phyloP scores from a whole-genome alignment of 1,140 invertebrate species.

The Zophobas morio region DNA sequence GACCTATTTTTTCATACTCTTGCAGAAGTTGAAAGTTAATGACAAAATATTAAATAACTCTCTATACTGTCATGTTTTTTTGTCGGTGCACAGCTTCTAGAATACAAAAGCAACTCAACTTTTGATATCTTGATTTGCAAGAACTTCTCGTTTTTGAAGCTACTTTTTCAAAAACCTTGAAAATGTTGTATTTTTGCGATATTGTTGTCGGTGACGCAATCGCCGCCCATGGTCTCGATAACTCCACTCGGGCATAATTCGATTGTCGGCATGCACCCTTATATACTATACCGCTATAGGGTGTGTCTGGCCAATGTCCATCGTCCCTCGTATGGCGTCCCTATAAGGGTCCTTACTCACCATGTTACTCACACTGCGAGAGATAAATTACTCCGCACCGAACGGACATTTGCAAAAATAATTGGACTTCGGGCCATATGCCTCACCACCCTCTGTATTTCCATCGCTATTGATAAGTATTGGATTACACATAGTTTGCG shows the following conservation, averaged over 20 bases:
- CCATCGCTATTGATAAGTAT: slow-evolving; percentile 42
- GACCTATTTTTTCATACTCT: no score
- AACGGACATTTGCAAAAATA: slow-evolving; percentile 52
- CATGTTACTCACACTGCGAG: slow-evolving; percentile 47
- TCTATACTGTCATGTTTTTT: no score
- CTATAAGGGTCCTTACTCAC: slow-evolving; percentile 36
- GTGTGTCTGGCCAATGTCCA: slow-evolving; percentile 54
- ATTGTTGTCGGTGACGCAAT: no score
- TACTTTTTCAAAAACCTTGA: no score
- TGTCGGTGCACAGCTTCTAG: no score
- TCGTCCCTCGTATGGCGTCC: slow-evolving; percentile 33
- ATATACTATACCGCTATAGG: slow-evolving; percentile 38
- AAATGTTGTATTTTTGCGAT: no score
- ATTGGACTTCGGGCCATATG: slow-evolving; percentile 47
- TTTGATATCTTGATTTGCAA: no score
- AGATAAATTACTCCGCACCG: slow-evolving; percentile 47
- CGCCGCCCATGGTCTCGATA: slow-evolving; percentile 13
- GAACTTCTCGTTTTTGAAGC: no score
- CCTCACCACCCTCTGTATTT: slow-evolving; percentile 15
- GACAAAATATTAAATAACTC: no score
- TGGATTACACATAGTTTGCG: slow-evolving; percentile 45
- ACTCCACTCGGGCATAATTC: slow-evolving; percentile 37
- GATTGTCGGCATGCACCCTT: slow-evolving; percentile 52
- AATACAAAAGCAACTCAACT: no score
- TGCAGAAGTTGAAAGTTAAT: no score